These are phyloP conservation scores for Listronotus oregonensis DNA, from an alignment of 1,140 invertebrate genomes.

Conservation along the genomic window DNA sequence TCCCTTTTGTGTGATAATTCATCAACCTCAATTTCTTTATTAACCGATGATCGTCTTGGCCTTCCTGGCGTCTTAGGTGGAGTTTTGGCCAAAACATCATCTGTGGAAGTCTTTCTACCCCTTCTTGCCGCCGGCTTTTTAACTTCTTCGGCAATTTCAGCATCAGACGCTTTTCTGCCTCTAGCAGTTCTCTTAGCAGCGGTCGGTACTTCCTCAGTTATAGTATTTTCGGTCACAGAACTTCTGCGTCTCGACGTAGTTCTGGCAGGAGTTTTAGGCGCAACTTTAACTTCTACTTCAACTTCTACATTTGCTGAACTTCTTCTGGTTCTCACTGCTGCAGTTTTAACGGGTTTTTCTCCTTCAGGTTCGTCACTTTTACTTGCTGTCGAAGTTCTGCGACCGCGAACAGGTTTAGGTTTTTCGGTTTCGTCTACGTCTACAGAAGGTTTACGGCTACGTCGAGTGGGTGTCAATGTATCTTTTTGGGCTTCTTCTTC, in stretches of 20 bases:
- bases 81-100: neutral
- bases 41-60: constrained; percentile 3
- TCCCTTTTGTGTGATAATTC: neutral
- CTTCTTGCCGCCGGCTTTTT: constrained; percentile 23
- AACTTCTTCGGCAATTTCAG: neutral
- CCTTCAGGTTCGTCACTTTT: neutral
- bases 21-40: neutral
- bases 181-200: neutral
- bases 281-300: constrained; percentile 7
- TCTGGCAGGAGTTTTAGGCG: constrained; percentile 16
- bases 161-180: constrained; percentile 3
- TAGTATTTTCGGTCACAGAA: constrained; percentile 10
- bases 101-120: constrained; percentile 9
- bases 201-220: neutral
- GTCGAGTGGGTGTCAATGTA: constrained; percentile 2
- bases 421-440: constrained; percentile 17
- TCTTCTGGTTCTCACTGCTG: constrained; percentile 18
- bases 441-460: constrained; percentile 18
- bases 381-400: constrained; percentile 6
- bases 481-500: constrained; percentile 1
- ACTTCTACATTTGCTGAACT: constrained; percentile 6
- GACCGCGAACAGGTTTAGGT: constrained; percentile 19
- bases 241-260: constrained; percentile 24
- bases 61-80: constrained; percentile 15
- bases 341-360: constrained; percentile 5